A percentile compares a stretch with the other conserved stretches of the same genome.
Conservation (phyloP, 1,140 invertebrate species). For the Cardiocondyla obscurior region DNA sequence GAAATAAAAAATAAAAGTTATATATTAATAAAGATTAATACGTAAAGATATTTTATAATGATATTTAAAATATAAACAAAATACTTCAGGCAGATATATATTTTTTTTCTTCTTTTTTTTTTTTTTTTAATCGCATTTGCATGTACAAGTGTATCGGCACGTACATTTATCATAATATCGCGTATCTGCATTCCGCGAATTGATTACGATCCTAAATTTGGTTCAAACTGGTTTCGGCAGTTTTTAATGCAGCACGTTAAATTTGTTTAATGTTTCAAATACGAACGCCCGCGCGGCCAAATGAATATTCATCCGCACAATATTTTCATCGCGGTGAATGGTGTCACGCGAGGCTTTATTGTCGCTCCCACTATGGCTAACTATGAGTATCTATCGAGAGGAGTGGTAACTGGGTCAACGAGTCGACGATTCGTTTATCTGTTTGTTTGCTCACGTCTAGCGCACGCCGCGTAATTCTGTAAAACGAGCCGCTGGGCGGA, state of each 20-base stretch:
- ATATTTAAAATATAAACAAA: background rate
- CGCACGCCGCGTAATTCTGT: slow-evolving; percentile 29
- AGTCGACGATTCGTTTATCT: slow-evolving; percentile 69
- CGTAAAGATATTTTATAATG: background rate
- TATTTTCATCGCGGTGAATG: slow-evolving; percentile 42
- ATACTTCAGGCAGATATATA: background rate
- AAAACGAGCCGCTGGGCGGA: slow-evolving; percentile 23
- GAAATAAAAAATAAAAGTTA: too few relatives aligned
- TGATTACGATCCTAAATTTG: background rate
- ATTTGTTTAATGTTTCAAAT: slow-evolving; percentile 10
- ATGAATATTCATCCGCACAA: slow-evolving; percentile 6
- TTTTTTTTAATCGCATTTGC: background rate
- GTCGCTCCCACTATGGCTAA: slow-evolving; percentile 39
- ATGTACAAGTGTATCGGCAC: background rate
- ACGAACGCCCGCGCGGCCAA: background rate
- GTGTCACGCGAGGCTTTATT: slow-evolving; percentile 43
- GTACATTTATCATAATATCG: background rate
- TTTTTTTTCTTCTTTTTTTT: background rate
- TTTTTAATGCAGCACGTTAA: background rate
- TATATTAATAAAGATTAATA: background rate
- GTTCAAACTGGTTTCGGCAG: background rate
- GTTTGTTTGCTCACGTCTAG: slow-evolving; percentile 61
- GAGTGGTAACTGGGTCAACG: slow-evolving; percentile 64
- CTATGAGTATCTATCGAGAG: slow-evolving; percentile 50
- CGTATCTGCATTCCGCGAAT: background rate